These are phyloP conservation scores for Nilaparvata lugens DNA, from an alignment of 1,140 invertebrate species.

Conservation along the genomic window DNA sequence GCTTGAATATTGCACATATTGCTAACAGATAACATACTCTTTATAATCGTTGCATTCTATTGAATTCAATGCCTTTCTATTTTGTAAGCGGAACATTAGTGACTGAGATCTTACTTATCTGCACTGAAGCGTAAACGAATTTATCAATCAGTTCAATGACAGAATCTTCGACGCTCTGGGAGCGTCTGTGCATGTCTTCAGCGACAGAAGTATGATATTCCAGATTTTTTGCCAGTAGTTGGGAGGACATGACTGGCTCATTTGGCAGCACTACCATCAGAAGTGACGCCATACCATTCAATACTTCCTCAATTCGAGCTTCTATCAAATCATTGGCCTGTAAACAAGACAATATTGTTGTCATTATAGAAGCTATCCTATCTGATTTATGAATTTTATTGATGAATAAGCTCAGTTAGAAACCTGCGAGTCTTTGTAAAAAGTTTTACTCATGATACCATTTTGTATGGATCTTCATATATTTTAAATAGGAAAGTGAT, in stretches of 20 bases:
- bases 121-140: constrained; percentile 47
- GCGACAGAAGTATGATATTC: constrained; percentile 31
- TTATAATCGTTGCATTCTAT: too few species aligned
- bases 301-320: constrained; percentile 58
- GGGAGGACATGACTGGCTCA: constrained; percentile 49
- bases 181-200: constrained; percentile 45
- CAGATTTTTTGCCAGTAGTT: constrained; percentile 57
- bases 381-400: too few species aligned
- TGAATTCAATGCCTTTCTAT: neutral
- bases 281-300: constrained; percentile 52
- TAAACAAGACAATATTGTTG: neutral
- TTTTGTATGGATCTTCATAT: too few species aligned
- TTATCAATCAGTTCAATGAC: constrained; percentile 60
- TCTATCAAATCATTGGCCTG: constrained; percentile 64
- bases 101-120: constrained; percentile 39
- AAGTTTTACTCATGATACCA: too few species aligned
- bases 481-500: too few species aligned
- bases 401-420: too few species aligned
- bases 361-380: too few species aligned
- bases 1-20: too few species aligned
- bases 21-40: too few species aligned
- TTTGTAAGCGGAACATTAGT: constrained; percentile 6
- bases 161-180: constrained; percentile 49
- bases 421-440: too few species aligned
- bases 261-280: constrained; percentile 54